These are phyloP conservation scores for Anthonomus grandis DNA, from an alignment of 1,140 invertebrate genomes.

Conservation along the genomic window DNA sequence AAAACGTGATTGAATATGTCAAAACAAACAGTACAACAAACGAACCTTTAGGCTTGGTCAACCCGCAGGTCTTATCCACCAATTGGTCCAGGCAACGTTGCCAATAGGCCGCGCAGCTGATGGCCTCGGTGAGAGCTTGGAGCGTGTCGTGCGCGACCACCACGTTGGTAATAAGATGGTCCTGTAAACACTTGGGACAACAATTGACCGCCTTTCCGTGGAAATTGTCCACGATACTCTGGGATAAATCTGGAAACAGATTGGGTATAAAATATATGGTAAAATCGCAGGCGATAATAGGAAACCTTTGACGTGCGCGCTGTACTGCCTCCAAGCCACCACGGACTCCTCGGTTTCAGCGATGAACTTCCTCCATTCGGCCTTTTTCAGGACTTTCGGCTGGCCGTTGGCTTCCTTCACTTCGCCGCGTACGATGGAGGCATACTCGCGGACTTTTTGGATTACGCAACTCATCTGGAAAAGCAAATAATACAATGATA, in stretches of 20 bases:
- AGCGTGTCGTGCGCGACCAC: constrained; percentile 38
- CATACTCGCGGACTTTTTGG: constrained; percentile 31
- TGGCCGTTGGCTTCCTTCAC: constrained; percentile 26
- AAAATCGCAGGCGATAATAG: background rate
- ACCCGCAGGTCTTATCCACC: constrained; percentile 28
- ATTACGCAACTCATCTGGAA: constrained; percentile 33
- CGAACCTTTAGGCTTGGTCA: constrained; percentile 4
- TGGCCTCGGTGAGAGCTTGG: constrained; percentile 36
- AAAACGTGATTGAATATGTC: background rate
- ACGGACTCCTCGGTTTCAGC: constrained; percentile 35
- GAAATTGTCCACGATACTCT: constrained; percentile 37
- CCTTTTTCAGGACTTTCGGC: constrained; percentile 31
- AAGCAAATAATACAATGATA: too few relatives aligned
- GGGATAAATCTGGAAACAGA: constrained; percentile 27
- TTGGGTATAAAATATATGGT: background rate
- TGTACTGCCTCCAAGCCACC: constrained; percentile 39
- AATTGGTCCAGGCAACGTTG: constrained; percentile 37
- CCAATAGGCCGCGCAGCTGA: constrained; percentile 40
- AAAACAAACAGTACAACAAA: background rate
- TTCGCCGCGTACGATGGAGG: constrained; percentile 33
- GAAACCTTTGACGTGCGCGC: constrained; percentile 35
- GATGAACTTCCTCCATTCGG: constrained; percentile 37
- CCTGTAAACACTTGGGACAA: constrained; percentile 40
- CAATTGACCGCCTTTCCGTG: constrained; percentile 34
- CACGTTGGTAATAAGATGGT: constrained; percentile 39